Evolutionary conservation across 2,113 vertebrate species (phyloP), one percentile per base, ranked within the genome.

Genomic region (Daphoenositta chrysoptera): DNA sequence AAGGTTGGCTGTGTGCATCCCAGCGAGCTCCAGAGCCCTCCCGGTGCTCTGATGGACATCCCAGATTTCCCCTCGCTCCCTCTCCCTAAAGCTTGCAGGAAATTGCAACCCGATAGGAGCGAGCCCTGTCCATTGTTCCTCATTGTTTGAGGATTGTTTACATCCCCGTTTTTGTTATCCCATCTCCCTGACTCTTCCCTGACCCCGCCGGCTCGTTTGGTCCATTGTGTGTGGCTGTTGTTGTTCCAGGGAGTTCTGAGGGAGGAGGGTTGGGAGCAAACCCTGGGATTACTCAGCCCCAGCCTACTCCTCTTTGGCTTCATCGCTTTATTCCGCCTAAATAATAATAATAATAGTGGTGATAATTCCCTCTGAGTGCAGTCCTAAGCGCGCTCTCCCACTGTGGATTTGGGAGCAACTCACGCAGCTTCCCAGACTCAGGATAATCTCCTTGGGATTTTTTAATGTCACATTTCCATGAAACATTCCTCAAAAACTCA

Each of bases 141-240:
- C 28, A 94, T 96, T 95, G 96, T 95, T 51, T n/a, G 63, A 31
- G 87, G 76, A 37, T 70, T 97, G 96, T 94, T 96, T 93, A 93
- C 87, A 24, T 83, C 95, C 93, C 93, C 24, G 26, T 63, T 88
- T 88, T 77, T 69, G 82, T 94, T 86, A 69, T 91, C 96, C 94
- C 88, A 80, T 50, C 96, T 94, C 95, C 45, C 91, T 92, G 89
- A 76, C 94, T 94, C 94, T 56, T 56, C 93, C 56, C 94, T 91
- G 84, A 93, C 94, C 94, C 54, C 37, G 1, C 37, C 13, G 48
- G 23, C 70, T 84, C 47, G 1, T 76, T 81, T 84, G 1, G 8
- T 53, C 57, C 89, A 57, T 91, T 89, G 83, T 94, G 85, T 60
- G 65, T 64, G 81, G 77, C 91, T 92, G 56, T 44, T 92, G 83